Base-by-base conservation (phyloP, 2,113 vertebrate species). In the Steatornis caripensis region DNA sequence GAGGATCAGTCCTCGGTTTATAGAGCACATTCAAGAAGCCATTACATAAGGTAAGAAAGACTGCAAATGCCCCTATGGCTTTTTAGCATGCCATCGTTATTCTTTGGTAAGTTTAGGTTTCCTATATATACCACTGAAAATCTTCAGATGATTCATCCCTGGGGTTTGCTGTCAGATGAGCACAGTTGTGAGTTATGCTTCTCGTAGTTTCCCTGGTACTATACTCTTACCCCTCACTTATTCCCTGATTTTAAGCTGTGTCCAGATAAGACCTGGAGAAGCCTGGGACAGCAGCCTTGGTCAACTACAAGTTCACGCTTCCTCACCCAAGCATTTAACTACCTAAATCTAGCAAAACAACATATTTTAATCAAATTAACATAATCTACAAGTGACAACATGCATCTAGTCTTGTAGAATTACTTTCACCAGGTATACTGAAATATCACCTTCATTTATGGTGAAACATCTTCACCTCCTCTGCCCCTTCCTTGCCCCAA, bases 41-140 rank as follows among this genome's bases (percentile, higher is more conserved):
- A 65, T 90, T 90, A 94, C 36, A 64, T 90, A 90, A 87, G n/a
- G 91, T 79, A 93, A 77, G 90, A 93, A 84, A 95, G 75, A 87
- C 77, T 23, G 55, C 86, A 92, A 84, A 85, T 89, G 78, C 49
- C 90, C 39, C 55, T 86, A 64, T 93, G 90, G 90, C 97, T 98
- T 98, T 98, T 97, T 98, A 97, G 98, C 96, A 98, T 96, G 94
- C 98, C 98, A 93, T 98, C 64, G 5, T 95, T 98, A 98, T 95
- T 98, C 98, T 97, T 97, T 95, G 97, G 97, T 93, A 97, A 92
- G 80, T 90, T 92, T 89, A 95, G 84, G 45, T 83, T 93, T 89
- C 92, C 89, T 91, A 87, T 93, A 81, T 62, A 87, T 89, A 95
- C 53, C 84, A 76, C 75, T 74, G 75, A 80, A 93, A 94, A 83